phyloP scores from a whole-genome alignment of 2,797 vertebrate species.

The Nyctibius grandis region DNA sequence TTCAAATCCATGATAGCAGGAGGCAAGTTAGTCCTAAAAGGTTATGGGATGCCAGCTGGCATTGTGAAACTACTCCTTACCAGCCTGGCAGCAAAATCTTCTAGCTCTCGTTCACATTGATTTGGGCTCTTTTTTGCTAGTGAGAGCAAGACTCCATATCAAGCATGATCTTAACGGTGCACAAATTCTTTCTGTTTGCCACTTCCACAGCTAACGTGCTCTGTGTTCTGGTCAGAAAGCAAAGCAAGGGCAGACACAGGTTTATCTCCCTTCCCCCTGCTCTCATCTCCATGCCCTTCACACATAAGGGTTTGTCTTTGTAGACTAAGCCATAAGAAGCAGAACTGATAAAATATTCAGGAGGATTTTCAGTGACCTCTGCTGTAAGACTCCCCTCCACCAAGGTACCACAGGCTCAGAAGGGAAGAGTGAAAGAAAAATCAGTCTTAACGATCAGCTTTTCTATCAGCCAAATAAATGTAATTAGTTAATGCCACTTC shows the following conservation, averaged over 20 bases:
- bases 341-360: conserved; percentile 64
- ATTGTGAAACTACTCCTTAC: not conserved
- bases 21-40: not conserved
- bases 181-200: not conserved
- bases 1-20: not conserved
- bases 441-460: not conserved
- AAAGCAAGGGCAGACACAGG: not conserved
- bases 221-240: not conserved
- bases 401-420: not conserved
- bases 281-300: conserved; percentile 8
- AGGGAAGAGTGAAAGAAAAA: not conserved
- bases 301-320: conserved; percentile 43
- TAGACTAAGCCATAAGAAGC: conserved; percentile 17
- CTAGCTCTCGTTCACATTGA: not conserved
- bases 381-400: not conserved
- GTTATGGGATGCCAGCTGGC: not conserved
- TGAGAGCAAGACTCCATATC: not conserved
- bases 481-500: not conserved
- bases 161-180: not conserved
- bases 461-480: not conserved
- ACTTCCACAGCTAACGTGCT: not conserved
- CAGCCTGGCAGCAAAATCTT: not conserved
- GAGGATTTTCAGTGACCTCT: conserved; percentile 47
- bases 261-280: not conserved
- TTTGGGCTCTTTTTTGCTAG: not conserved